A percentile compares a stretch with the other conserved stretches of the same genome.
These are phyloP conservation scores for Marasmarcha lunaedactyla DNA, from an alignment of 2,888 invertebrate species.

Conservation along the genomic window DNA sequence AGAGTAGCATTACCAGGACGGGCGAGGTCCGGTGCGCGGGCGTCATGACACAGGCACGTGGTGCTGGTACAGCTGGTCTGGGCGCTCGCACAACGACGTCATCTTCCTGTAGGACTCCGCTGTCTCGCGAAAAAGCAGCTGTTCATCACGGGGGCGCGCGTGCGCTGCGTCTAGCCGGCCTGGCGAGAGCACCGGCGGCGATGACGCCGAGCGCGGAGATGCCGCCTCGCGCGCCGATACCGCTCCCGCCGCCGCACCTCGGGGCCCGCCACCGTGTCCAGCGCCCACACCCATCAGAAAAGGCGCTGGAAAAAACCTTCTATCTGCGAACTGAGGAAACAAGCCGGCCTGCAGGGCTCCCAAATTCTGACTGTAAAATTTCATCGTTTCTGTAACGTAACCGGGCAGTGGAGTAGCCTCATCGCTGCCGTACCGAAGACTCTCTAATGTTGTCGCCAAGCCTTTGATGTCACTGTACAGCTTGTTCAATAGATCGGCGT, in stretches of 20 bases:
- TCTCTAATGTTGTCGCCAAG: slow-evolving; percentile 72
- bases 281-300: slow-evolving; percentile 54
- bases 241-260: slow-evolving; percentile 49
- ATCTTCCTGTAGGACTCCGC: slow-evolving; percentile 64
- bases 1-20: slow-evolving; percentile 52
- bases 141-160: slow-evolving; percentile 52
- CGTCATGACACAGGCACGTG: slow-evolving; percentile 69
- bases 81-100: slow-evolving; percentile 65
- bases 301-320: slow-evolving; percentile 53
- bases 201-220: slow-evolving; percentile 59
- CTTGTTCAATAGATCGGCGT: slow-evolving; percentile 85
- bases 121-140: slow-evolving; percentile 67
- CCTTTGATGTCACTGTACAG: slow-evolving; percentile 82
- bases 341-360: slow-evolving; percentile 52
- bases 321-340: slow-evolving; percentile 49
- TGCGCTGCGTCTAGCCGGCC: slow-evolving; percentile 57
- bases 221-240: slow-evolving; percentile 55
- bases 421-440: slow-evolving; percentile 68
- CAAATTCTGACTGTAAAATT: slow-evolving; percentile 59
- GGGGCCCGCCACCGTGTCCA: slow-evolving; percentile 43
- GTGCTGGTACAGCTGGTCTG: slow-evolving; percentile 66
- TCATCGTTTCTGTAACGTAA: slow-evolving; percentile 63
- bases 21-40: slow-evolving; percentile 39
- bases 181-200: slow-evolving; percentile 58
- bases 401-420: slow-evolving; percentile 51